These are phyloP conservation scores for Myotis davidii DNA, from an alignment of 2,113 vertebrate species.

Conservation along the genomic window DNA sequence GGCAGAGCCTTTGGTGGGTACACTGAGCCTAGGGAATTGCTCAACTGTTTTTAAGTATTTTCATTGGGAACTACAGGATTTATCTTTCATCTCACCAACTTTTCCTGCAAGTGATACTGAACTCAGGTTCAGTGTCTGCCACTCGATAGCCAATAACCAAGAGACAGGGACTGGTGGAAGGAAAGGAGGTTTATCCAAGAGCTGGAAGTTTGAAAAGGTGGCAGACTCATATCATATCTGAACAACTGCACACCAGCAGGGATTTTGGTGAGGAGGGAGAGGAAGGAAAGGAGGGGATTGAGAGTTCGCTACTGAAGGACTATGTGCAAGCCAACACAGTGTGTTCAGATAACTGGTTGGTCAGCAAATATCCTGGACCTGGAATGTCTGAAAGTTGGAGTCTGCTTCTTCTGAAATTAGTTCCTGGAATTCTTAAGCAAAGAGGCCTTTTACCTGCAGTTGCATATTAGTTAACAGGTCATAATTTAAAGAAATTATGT, in stretches of 20 bases:
- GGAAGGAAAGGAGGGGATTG: neutral
- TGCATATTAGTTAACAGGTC: neutral
- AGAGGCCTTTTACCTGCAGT: neutral
- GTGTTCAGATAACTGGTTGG: neutral
- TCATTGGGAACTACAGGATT: neutral
- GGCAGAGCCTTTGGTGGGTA: neutral
- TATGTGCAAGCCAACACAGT: neutral
- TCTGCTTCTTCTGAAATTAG: neutral
- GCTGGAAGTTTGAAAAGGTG: neutral
- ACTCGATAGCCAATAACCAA: neutral
- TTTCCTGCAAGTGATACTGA: neutral
- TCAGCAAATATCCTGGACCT: neutral
- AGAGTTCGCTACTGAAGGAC: neutral
- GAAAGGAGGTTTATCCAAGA: neutral
- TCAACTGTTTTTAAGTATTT: slow-evolving; percentile 16
- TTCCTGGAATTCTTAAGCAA: neutral
- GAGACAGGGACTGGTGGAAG: neutral
- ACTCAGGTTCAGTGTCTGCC: neutral
- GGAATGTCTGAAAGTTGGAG: neutral
- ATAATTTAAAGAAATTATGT: neutral
- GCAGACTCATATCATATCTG: neutral
- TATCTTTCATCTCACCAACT: neutral
- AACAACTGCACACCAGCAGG: neutral
- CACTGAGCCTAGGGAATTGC: neutral
- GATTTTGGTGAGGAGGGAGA: neutral